Conservation (phyloP, 2,797 vertebrate genomes). For the Syngnathus acus region DNA sequence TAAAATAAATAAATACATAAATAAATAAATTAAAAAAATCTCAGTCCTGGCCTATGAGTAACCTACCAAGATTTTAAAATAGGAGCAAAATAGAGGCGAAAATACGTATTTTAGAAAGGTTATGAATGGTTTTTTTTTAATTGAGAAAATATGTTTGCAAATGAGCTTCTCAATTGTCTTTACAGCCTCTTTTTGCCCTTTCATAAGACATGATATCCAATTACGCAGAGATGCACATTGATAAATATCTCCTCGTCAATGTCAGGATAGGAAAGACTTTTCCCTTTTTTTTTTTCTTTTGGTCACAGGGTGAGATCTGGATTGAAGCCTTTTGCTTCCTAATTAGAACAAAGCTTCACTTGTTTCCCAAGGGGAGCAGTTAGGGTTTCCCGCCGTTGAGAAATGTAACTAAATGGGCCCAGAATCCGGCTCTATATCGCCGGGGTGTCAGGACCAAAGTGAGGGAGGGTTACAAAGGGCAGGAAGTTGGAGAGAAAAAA, state of each 20-base stretch:
- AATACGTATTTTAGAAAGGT: too few species aligned
- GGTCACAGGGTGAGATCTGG: conserved; percentile 4
- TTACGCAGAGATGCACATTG: conserved; percentile 14
- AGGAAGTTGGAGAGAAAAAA: conserved; percentile 3
- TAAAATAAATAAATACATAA: background rate
- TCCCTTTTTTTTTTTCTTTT: background rate
- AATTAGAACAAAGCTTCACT: conserved; percentile 12
- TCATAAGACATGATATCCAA: conserved; percentile 9
- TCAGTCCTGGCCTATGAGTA: too few species aligned
- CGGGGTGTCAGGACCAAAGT: background rate
- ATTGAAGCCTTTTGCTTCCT: conserved; percentile 4
- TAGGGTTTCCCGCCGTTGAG: conserved; percentile 8
- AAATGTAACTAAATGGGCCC: conserved; percentile 9
- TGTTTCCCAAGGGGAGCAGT: conserved; percentile 10
- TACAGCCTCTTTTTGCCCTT: background rate
- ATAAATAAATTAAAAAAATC: background rate
- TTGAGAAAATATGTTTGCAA: too few species aligned
- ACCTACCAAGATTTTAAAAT: too few species aligned
- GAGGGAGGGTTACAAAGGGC: background rate
- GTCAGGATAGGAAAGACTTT: conserved; percentile 12
- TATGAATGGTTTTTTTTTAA: too few species aligned
- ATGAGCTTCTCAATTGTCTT: background rate
- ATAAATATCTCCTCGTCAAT: conserved; percentile 14
- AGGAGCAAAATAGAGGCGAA: too few species aligned
- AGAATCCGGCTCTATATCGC: conserved; percentile 8